Percentiles rank a stretch among this genome's conserved stretches.
Conservation (phyloP, 2,888 invertebrate genomes). For the Neoascia interrupta region DNA sequence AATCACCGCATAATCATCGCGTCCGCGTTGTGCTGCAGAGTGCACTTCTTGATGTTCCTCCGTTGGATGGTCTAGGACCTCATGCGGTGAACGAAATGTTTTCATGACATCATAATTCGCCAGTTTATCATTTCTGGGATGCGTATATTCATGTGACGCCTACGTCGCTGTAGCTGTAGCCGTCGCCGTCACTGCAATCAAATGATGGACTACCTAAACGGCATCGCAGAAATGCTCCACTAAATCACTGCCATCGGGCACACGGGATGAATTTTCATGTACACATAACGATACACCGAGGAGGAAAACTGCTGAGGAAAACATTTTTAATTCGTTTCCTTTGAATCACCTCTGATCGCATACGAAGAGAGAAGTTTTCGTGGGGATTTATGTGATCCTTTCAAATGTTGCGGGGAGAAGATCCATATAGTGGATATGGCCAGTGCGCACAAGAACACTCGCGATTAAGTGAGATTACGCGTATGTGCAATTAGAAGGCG, state of each 20-base stretch:
- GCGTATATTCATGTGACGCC: conserved; percentile 59
- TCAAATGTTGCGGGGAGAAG: neutral
- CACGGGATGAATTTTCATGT: conserved; percentile 47
- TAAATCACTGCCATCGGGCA: conserved; percentile 60
- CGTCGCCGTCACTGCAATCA: conserved; percentile 62
- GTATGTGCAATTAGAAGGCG: conserved; percentile 62
- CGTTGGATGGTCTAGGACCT: conserved; percentile 34
- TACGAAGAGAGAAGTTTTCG: conserved; percentile 28
- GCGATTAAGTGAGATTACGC: conserved; percentile 64
- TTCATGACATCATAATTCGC: conserved; percentile 78
- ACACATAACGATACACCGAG: too few relatives aligned
- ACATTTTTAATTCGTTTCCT: conserved; percentile 8
- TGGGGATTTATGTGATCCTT: conserved; percentile 45
- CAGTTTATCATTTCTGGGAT: conserved; percentile 75
- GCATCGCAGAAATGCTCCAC: conserved; percentile 68
- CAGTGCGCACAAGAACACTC: conserved; percentile 36
- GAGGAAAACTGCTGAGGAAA: conserved; percentile 43
- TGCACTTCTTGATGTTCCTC: conserved; percentile 7
- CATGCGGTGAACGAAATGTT: conserved; percentile 67
- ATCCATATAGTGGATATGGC: neutral
- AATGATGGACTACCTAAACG: conserved; percentile 69
- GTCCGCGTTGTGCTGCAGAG: conserved; percentile 33
- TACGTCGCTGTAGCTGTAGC: conserved; percentile 38
- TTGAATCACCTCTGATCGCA: conserved; percentile 39
- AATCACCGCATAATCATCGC: conserved; percentile 56